Evolutionary conservation across 2,113 vertebrate species (phyloP), one percentile per base, ranked within the genome.

Genomic region (Dunckerocampus dactyliophorus): DNA sequence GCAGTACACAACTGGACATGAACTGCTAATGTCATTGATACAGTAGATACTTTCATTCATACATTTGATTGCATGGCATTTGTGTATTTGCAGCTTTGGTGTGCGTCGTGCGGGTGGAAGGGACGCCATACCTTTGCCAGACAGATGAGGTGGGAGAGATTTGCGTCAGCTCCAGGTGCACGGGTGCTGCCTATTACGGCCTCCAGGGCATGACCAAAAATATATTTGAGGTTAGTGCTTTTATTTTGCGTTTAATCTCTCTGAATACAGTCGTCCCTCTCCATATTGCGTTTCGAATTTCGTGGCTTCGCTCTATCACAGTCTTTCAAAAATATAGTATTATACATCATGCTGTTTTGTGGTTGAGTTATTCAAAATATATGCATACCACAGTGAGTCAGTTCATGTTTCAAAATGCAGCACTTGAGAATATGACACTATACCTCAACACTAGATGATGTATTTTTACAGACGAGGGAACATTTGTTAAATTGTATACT

Each of bases 121-220:
- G 95, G 0, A 88, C 85, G 9, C 95, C 96, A 10, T 92, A 93
- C 16, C 89, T 98, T 47, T 98, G 96, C 76, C 93, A 92, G 77
- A 94, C 92, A 0, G 96, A 98, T 13, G 96, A 98, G 71, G 89
- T 98, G 48, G 96, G 96, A 62, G 96, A 98, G 80, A 92, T 98
- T 74, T 98, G 95, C 54, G 89, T 98, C 51, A 92, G 88, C 82
- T 98, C 95, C 16, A 73, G 82, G 20, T 89, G 91, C 24, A 92
- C 93, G 0, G 95, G 94, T 0, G 83, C 92, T 1, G 89, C 95
- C 0, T 98, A 97, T 79, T 97, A 93, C 0, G 96, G 96, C 17
- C 91, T 98, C 12, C 92, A 90, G 0, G 95, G 95, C 24, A 97
- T 95, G 90, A 98, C 96, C 51, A 97, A 95, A 88, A 98, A 90